Base-by-base conservation (phyloP, 2,113 vertebrate species). In the Atherinomorus stipes region DNA sequence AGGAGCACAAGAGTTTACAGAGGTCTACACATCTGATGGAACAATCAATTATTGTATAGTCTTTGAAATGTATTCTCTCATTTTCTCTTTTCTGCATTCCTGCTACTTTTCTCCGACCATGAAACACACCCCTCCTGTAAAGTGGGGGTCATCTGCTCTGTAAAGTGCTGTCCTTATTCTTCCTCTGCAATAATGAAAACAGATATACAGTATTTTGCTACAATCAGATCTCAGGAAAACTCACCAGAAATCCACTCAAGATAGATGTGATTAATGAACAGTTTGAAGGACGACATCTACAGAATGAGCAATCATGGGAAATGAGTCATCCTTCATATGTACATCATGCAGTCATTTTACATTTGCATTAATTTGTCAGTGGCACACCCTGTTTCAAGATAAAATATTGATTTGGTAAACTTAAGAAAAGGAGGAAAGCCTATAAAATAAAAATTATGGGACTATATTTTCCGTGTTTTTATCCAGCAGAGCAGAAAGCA, bases 211-310 rank as follows among this genome's bases (percentile, higher is more conserved):
- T 53, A 57, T 28, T 72, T 73, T 67, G 2, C 42, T 1, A 16
- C 40, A 45, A 66, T 82, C 52, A 54, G 50, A 82, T 78, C 70
- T 34, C 31, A 34, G 74, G 16, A 65, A 61, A 4, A 11, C 62
- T 76, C 73, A 71, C 64, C 72, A 75, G 59, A 66, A 72, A 76
- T 40, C 38, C 3, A 8, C 62, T 59, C 75, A 57, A 66, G 62
- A 77, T 56, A 60, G 53, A 71, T 65, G 4, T 76, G 65, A 81
- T 85, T 85, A 65, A 84, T 76, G 78, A 73, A 23, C 49, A 38
- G 42, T 15, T 25, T 67, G 15, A 26, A 11, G 71, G 63, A 15
- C 37, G 28, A 26, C 53, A 40, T 71, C 37, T 28, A 23, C n/a
- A n/a, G n/a, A n/a, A n/a, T 38, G 19, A 38, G 62, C 53, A 52